Conservation (phyloP, 2,888 invertebrate genomes). For the Eilema griseolum region DNA sequence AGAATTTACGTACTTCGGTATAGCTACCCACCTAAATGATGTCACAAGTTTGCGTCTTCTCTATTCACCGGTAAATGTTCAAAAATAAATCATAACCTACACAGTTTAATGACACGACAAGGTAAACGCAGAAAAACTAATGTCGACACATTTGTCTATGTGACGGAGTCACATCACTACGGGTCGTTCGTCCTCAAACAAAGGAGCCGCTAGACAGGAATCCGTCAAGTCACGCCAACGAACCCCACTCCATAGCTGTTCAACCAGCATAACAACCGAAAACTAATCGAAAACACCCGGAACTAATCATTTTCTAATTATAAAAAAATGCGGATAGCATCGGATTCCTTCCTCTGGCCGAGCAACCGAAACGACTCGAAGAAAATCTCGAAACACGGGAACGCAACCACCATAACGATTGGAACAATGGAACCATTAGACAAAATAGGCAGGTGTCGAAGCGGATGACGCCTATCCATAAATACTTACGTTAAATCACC, state of each 20-base stretch:
- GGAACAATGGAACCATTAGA: slow-evolving; percentile 50
- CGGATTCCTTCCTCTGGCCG: slow-evolving; percentile 62
- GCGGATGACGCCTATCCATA: slow-evolving; percentile 41
- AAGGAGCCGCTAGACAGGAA: slow-evolving; percentile 74
- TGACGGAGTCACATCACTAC: slow-evolving; percentile 57
- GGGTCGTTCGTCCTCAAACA: slow-evolving; percentile 69
- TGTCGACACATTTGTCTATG: slow-evolving; percentile 46
- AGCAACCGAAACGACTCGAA: slow-evolving; percentile 59
- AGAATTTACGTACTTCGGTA: background rate
- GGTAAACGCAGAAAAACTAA: slow-evolving; percentile 39
- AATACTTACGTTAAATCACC: slow-evolving; percentile 40
- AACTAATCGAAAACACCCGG: slow-evolving; percentile 83
- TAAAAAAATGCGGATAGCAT: slow-evolving; percentile 75
- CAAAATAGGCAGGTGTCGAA: slow-evolving; percentile 53
- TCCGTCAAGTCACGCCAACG: slow-evolving; percentile 80
- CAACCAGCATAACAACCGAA: slow-evolving; percentile 69
- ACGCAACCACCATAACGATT: slow-evolving; percentile 45
- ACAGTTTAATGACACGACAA: slow-evolving; percentile 48
- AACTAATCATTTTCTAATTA: slow-evolving; percentile 83
- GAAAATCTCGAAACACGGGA: slow-evolving; percentile 52
- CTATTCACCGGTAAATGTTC: slow-evolving; percentile 27
- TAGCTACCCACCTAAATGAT: background rate
- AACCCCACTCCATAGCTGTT: slow-evolving; percentile 55
- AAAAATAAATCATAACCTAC: slow-evolving; percentile 17
- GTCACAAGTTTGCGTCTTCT: slow-evolving; percentile 27